phyloP scores from a whole-genome alignment of 2,113 vertebrate species.

The rabbit (Oryctolagus cuniculus) region mOryCun1.1 NC_091432.1:170621501-170622000 shows the following conservation, averaged over 20 bases:
- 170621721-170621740: neutral
- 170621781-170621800: constrained; percentile 41
- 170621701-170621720: constrained; percentile 41
- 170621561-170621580: constrained; percentile 49
- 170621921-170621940: neutral
- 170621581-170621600: constrained; percentile 42
- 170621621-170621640: neutral
- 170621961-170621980: constrained; percentile 25
- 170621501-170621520: neutral
- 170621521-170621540: neutral
- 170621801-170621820: neutral
- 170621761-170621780: constrained; percentile 35
- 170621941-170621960: neutral
- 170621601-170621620: constrained; percentile 29
- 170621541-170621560: neutral
- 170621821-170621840: neutral
- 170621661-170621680: neutral
- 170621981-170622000: neutral
- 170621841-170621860: constrained; percentile 29
- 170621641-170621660: constrained; percentile 32
- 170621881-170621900: neutral
- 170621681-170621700: neutral
- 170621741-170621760: neutral
- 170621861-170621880: constrained; percentile 22
- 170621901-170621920: neutral